Conservation (phyloP, 1,140 invertebrate species). For the Drosophila subpulchrella region DNA sequence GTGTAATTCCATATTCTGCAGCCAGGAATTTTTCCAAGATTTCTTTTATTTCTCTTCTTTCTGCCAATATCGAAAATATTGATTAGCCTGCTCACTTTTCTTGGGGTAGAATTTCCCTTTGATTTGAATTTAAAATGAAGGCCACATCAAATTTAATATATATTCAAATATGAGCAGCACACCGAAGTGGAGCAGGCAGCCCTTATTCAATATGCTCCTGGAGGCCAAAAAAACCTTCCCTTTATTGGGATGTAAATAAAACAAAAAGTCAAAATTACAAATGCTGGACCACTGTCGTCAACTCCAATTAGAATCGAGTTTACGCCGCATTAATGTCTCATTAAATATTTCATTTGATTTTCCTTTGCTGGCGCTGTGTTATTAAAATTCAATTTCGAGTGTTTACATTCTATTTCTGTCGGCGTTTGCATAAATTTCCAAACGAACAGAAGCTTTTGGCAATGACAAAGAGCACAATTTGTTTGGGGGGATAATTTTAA, state of each 20-base stretch:
- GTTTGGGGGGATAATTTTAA: slow-evolving; percentile 50
- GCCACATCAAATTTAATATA: slow-evolving; percentile 69
- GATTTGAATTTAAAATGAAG: slow-evolving; percentile 80
- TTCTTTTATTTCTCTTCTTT: neutral
- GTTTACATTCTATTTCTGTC: slow-evolving; percentile 69
- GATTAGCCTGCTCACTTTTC: slow-evolving; percentile 25
- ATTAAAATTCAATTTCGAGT: slow-evolving; percentile 78
- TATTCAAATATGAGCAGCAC: slow-evolving; percentile 63
- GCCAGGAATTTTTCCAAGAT: neutral
- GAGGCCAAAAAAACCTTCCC: neutral
- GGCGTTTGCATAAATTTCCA: slow-evolving; percentile 45
- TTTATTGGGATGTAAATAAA: slow-evolving; percentile 38
- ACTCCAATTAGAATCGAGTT: slow-evolving; percentile 73
- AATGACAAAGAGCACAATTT: slow-evolving; percentile 58
- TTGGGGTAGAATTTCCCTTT: slow-evolving; percentile 24
- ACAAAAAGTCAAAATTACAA: slow-evolving; percentile 28
- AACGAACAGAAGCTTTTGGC: slow-evolving; percentile 23
- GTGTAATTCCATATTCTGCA: slow-evolving; percentile 5
- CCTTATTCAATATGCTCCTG: slow-evolving; percentile 12
- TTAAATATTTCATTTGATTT: slow-evolving; percentile 81
- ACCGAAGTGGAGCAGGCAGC: slow-evolving; percentile 10
- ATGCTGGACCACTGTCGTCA: slow-evolving; percentile 23
- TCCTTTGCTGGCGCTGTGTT: slow-evolving; percentile 50
- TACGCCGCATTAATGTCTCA: slow-evolving; percentile 73
- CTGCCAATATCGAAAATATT: slow-evolving; percentile 30